Evolutionary conservation across 2,113 vertebrate genomes (phyloP).

Genomic region (Tychaedon coryphoeus): DNA sequence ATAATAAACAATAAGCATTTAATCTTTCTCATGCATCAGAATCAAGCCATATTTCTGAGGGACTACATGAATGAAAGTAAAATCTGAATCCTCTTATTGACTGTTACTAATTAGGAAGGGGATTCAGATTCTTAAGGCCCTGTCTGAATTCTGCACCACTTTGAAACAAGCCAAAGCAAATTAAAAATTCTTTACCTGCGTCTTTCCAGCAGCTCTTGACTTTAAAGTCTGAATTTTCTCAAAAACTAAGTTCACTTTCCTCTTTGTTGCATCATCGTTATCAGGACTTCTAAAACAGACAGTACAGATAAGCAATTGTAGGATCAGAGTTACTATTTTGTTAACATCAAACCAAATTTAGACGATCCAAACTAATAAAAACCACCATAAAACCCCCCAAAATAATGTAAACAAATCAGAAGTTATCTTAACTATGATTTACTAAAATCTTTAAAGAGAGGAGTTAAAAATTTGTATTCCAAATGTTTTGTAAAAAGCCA

Average conservation of each 20-base stretch:
- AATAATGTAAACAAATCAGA: background rate
- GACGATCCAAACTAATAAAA: background rate
- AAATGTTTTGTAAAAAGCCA: background rate
- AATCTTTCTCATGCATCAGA: background rate
- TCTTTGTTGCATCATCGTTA: slow-evolving; percentile 91
- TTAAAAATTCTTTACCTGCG: slow-evolving; percentile 77
- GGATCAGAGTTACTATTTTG: background rate
- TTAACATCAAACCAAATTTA: background rate
- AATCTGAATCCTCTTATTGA: too few relatives aligned
- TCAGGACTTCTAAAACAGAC: slow-evolving; percentile 82
- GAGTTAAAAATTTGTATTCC: background rate
- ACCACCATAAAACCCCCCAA: background rate
- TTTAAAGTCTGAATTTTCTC: slow-evolving; percentile 99
- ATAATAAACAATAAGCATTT: background rate
- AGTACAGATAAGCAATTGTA: background rate
- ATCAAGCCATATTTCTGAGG: background rate
- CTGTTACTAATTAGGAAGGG: background rate
- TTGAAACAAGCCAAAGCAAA: background rate
- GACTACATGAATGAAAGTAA: background rate
- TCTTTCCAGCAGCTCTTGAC: slow-evolving; percentile 85
- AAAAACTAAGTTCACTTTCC: slow-evolving; percentile 97
- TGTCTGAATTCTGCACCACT: background rate
- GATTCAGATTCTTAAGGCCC: background rate
- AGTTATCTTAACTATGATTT: background rate
- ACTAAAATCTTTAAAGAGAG: background rate